Percentiles rank a stretch among this genome's conserved stretches.
These are phyloP conservation scores for Trichogramma pretiosum DNA, from an alignment of 1,140 invertebrate species.

Conservation along the genomic window DNA sequence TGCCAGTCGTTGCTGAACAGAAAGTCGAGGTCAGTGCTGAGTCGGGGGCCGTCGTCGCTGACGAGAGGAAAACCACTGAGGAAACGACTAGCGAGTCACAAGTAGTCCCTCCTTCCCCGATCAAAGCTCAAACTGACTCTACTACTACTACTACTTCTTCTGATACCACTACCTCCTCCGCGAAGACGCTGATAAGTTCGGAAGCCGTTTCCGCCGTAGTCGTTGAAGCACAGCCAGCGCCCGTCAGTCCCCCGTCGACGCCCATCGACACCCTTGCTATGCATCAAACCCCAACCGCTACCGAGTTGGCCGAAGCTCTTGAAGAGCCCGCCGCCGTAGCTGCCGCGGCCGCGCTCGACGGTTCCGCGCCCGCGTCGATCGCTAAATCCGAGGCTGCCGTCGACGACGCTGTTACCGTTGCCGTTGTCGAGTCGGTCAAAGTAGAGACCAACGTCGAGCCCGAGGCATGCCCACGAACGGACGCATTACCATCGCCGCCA, in stretches of 20 bases:
- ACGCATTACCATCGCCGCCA: no score
- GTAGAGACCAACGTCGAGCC: neutral
- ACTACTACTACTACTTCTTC: constrained; percentile 15
- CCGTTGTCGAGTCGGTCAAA: neutral
- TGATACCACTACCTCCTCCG: neutral
- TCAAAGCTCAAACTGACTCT: no score
- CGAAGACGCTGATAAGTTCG: neutral
- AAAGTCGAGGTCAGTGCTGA: constrained; percentile 43
- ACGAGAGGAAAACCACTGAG: constrained; percentile 11
- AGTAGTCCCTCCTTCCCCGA: no score
- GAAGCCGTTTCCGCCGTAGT: neutral
- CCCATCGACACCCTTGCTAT: constrained; percentile 42
- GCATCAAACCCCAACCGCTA: constrained; percentile 38
- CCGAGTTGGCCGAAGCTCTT: constrained; percentile 34
- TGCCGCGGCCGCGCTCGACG: constrained; percentile 23
- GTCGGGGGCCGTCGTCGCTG: constrained; percentile 21
- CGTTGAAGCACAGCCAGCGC: no score
- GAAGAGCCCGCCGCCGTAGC: constrained; percentile 23
- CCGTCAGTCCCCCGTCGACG: constrained; percentile 43
- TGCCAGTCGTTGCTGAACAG: constrained; percentile 23
- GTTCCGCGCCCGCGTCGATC: neutral
- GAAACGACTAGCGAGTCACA: constrained; percentile 1
- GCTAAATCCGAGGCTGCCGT: constrained; percentile 2
- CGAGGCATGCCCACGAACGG: no score
- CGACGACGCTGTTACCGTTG: constrained; percentile 8